Conservation (phyloP, 1,140 invertebrate species). For the Drosophila baimaii region DNA sequence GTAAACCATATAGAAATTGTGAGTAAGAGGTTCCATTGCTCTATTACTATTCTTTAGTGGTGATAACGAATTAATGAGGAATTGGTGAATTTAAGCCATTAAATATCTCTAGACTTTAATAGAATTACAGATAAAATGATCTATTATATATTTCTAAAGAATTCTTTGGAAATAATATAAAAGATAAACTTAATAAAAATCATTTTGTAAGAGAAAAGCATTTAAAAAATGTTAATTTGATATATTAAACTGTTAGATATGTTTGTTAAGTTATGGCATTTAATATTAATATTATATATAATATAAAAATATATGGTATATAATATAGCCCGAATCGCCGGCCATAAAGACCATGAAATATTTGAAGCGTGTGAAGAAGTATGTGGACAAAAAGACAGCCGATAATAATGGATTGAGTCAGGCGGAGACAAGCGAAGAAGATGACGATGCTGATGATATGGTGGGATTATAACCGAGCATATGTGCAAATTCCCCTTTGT, state of each 20-base stretch:
- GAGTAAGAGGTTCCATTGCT: not conserved
- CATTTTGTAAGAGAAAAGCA: not conserved
- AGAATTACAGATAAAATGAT: too few relatives aligned
- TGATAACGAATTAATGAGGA: too few relatives aligned
- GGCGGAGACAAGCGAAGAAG: slow-evolving; percentile 77
- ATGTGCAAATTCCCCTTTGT: too few relatives aligned
- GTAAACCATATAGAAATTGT: not conserved
- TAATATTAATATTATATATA: slow-evolving; percentile 2
- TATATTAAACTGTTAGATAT: too few relatives aligned
- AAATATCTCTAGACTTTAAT: too few relatives aligned
- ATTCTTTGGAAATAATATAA: not conserved
- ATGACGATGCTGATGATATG: slow-evolving; percentile 87
- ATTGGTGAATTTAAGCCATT: too few relatives aligned
- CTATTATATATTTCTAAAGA: too few relatives aligned
- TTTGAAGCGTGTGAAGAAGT: slow-evolving; percentile 83
- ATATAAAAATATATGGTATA: slow-evolving; percentile 4
- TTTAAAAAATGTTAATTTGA: not conserved
- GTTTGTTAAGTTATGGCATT: too few relatives aligned
- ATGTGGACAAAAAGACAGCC: slow-evolving; percentile 82
- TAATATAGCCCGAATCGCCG: slow-evolving; percentile 77
- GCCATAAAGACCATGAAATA: slow-evolving; percentile 83
- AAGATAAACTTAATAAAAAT: not conserved
- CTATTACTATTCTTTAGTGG: not conserved
- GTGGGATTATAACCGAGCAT: slow-evolving; percentile 83
- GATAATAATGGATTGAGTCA: slow-evolving; percentile 70